Conservation (phyloP, 2,113 vertebrate genomes). For the Carlito syrichta region DNA sequence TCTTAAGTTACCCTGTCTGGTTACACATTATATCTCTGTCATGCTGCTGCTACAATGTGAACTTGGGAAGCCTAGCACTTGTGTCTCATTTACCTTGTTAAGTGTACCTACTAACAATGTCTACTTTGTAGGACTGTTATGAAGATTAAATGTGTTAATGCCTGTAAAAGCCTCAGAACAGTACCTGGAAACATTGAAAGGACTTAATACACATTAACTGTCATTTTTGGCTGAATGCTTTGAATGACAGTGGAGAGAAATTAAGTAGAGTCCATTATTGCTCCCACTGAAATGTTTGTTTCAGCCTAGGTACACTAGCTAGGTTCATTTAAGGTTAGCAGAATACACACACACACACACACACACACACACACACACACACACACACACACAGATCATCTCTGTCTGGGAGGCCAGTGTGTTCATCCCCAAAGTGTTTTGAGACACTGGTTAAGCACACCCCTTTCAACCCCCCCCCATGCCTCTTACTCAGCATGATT, state of each 20-base stretch:
- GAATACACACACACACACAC: too few relatives aligned
- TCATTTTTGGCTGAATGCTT: neutral
- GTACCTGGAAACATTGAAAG: neutral
- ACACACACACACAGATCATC: too few relatives aligned
- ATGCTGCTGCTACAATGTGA: too few relatives aligned
- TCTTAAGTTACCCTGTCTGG: neutral
- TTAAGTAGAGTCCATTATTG: neutral
- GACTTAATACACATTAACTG: neutral
- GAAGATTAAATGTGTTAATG: neutral
- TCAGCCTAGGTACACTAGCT: neutral
- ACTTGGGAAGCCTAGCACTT: neutral
- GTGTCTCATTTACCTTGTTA: neutral
- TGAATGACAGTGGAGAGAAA: neutral
- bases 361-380: too few relatives aligned
- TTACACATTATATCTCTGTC: neutral
- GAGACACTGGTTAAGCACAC: neutral
- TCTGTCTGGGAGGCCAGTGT: neutral
- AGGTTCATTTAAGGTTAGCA: neutral
- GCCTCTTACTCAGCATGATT: neutral
- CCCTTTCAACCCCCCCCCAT: fast-evolving
- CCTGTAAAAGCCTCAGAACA: neutral
- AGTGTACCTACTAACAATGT: neutral
- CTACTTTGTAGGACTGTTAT: neutral
- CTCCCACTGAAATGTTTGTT: neutral
- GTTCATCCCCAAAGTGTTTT: neutral